phyloP scores from a whole-genome alignment of 1,140 invertebrate genomes.

The Parapsyche elsis region DNA sequence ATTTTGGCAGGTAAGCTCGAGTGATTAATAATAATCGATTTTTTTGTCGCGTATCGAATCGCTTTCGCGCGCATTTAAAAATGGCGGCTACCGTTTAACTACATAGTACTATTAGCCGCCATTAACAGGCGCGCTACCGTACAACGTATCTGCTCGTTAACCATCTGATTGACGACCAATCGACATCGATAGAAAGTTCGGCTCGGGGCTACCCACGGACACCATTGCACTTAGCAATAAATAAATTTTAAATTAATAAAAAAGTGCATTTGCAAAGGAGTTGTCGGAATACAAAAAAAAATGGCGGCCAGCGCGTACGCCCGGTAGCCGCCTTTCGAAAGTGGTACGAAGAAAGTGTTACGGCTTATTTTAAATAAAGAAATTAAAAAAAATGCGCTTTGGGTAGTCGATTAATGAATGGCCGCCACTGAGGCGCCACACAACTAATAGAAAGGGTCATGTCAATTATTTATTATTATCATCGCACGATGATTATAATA shows the following conservation, averaged over 20 bases:
- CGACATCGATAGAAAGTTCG: slow-evolving; percentile 6
- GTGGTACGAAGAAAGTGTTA: slow-evolving; percentile 37
- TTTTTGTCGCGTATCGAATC: neutral
- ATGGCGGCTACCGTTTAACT: slow-evolving; percentile 6
- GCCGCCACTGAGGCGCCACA: too few species aligned
- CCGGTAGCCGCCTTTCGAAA: slow-evolving; percentile 26
- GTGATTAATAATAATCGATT: neutral
- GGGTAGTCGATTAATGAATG: too few species aligned
- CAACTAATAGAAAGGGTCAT: too few species aligned
- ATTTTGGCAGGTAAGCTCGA: too few species aligned
- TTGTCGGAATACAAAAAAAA: neutral
- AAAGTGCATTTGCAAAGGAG: neutral
- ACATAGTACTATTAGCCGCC: neutral
- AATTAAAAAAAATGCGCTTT: neutral
- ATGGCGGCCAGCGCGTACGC: neutral
- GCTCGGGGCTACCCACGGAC: neutral
- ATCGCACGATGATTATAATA: too few species aligned
- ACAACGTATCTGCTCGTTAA: neutral
- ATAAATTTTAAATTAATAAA: neutral
- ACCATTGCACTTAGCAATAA: neutral
- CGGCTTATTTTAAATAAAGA: slow-evolving; percentile 15
- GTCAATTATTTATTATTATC: too few species aligned
- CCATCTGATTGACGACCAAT: slow-evolving; percentile 7
- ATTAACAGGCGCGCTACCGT: neutral
- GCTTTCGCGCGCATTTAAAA: neutral